Conservation (phyloP, 1,140 invertebrate species). For the Acyrthosiphon pisum region DNA sequence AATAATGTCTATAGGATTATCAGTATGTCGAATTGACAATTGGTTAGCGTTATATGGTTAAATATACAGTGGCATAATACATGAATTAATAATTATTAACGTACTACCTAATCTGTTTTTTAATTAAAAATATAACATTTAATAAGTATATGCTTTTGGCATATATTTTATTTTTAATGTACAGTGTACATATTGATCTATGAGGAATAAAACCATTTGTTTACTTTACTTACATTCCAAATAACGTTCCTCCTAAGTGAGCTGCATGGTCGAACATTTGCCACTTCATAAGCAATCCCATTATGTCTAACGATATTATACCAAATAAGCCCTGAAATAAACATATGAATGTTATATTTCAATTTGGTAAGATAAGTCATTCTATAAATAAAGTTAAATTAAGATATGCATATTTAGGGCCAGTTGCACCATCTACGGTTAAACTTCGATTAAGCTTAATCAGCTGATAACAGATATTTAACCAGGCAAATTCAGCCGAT, state of each 20-base stretch:
- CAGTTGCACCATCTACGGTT: too few relatives aligned
- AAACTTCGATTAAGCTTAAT: too few relatives aligned
- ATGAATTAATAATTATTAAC: too few relatives aligned
- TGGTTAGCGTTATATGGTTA: too few relatives aligned
- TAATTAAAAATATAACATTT: not conserved
- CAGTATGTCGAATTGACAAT: not conserved
- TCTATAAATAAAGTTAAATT: not conserved
- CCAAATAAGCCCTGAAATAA: conserved; percentile 80
- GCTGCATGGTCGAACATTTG: conserved; percentile 96
- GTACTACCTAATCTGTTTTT: too few relatives aligned
- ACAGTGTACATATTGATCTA: not conserved
- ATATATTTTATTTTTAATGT: not conserved
- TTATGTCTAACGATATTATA: conserved; percentile 80
- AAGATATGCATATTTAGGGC: not conserved
- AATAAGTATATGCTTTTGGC: not conserved
- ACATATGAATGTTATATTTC: not conserved
- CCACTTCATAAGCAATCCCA: conserved; percentile 87
- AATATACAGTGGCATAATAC: too few relatives aligned
- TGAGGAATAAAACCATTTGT: not conserved
- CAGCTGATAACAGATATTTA: too few relatives aligned
- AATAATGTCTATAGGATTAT: not conserved
- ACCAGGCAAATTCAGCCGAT: too few relatives aligned
- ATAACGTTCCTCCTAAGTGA: conserved; percentile 91
- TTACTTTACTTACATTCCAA: conserved; percentile 80
- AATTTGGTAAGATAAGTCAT: not conserved